Percentiles rank a stretch among this genome's conserved stretches.
These are phyloP conservation scores for Polypedilum pembai DNA, from an alignment of 1,140 invertebrate species.

Conservation along the genomic window DNA sequence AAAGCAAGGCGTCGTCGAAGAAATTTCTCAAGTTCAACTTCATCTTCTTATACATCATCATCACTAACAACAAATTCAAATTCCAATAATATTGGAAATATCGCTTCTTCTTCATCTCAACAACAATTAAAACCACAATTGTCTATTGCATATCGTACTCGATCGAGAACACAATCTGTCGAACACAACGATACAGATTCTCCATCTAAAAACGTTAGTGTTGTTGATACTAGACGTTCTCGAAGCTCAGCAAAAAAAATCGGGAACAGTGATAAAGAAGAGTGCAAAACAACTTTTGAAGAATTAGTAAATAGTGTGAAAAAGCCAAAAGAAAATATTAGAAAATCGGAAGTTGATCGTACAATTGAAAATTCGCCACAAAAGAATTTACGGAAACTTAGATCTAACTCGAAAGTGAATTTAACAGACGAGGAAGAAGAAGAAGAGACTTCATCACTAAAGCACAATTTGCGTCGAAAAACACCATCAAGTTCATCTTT, in stretches of 20 bases:
- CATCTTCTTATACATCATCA: conserved; percentile 36
- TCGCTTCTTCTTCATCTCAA: not conserved
- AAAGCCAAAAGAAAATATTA: conserved; percentile 16
- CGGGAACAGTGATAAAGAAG: conserved; percentile 23
- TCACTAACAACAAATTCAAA: conserved; percentile 37
- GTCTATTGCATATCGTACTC: conserved; percentile 41
- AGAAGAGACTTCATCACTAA: conserved; percentile 30
- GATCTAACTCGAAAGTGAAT: too few species aligned
- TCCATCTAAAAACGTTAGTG: not conserved
- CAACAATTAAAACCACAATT: conserved; percentile 32
- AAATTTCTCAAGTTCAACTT: conserved; percentile 37
- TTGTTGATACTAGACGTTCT: not conserved
- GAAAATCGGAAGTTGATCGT: too few species aligned
- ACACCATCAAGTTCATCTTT: conserved; percentile 30
- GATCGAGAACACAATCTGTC: conserved; percentile 33
- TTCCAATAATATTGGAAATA: conserved; percentile 36
- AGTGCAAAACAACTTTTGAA: not conserved
- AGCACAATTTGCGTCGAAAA: conserved; percentile 22
- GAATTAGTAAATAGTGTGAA: not conserved
- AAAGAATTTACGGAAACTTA: too few species aligned
- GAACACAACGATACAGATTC: not conserved
- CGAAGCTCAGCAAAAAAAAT: conserved; percentile 17
- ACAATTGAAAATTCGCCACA: too few species aligned
- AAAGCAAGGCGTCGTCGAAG: conserved; percentile 35
- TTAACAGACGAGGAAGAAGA: conserved; percentile 26